These are phyloP conservation scores for Drosophila biarmipes DNA, from an alignment of 1,140 invertebrate genomes.

Conservation along the genomic window DNA sequence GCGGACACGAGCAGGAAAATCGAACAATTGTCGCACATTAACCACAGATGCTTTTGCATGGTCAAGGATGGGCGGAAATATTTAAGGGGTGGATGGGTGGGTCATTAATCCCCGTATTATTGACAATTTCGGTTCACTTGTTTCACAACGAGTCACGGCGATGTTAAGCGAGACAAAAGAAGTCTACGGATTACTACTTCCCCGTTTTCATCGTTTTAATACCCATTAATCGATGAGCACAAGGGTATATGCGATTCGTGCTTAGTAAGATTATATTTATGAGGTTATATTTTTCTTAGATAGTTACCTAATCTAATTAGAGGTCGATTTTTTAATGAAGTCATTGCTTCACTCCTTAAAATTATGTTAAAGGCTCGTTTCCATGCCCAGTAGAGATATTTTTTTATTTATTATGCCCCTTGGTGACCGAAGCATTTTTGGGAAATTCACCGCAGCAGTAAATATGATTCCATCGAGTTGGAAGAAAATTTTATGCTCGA, in stretches of 20 bases:
- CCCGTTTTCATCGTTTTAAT: not conserved
- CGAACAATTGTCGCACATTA: conserved; percentile 60
- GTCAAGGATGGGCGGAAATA: conserved; percentile 23
- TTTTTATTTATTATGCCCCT: not conserved
- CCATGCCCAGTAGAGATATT: not conserved
- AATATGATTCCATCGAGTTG: not conserved
- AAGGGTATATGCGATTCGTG: not conserved
- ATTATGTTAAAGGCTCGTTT: conserved; percentile 19
- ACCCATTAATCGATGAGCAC: not conserved
- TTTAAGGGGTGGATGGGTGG: conserved; percentile 3
- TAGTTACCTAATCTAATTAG: too few species aligned
- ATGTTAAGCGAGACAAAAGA: conserved; percentile 32
- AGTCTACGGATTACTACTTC: conserved; percentile 21
- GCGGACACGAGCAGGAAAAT: conserved; percentile 17
- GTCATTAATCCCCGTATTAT: conserved; percentile 29
- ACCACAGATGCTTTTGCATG: conserved; percentile 54
- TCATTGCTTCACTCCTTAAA: conserved; percentile 8
- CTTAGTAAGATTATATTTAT: too few species aligned
- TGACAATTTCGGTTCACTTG: conserved; percentile 43
- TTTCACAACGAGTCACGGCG: conserved; percentile 23
- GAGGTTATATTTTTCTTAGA: too few species aligned
- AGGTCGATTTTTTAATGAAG: too few species aligned
- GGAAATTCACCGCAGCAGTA: too few species aligned
- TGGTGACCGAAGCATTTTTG: conserved; percentile 1
- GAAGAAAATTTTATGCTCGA: not conserved